Evolutionary conservation across 2,888 invertebrate genomes (phyloP), one percentile per base, ranked within the genome.

Genomic region (Pristionchus japonicus): DNA sequence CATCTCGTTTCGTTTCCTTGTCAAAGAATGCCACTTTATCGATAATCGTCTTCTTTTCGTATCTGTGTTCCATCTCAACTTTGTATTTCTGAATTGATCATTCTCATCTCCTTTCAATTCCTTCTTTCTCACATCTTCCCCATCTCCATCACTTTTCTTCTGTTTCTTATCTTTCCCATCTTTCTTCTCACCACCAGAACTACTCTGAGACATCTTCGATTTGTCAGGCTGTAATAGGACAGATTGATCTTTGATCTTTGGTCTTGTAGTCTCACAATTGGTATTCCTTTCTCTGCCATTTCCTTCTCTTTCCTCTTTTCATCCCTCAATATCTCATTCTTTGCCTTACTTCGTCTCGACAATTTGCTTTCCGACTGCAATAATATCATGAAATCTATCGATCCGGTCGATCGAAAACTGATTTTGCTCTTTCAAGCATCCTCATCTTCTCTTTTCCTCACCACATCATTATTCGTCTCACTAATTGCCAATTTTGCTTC

Each of bases 21-120:
- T 77, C 77, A 34, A 77, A 77, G 77, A 77, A 77, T n/a, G 77
- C 43, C 77, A 77, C 77, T 77, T 77, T 77, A 77, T 77, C 77
- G 77, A 77, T 77, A 13, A 77, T 77, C 40, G 77, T 77, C 77
- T 40, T 77, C 47, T 77, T 77, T 43, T 77, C 77, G n/a, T 6
- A 27, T 77, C 77, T 23, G 37, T n/a, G 77, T n/a, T 77, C 77
- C 77, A 47, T 77, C 27, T 77, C 77, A 9, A 27, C n/a, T 47
- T 47, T 77, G n/a, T 43, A n/a, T 40, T 43, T 47, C 43, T 77
- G 15, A n/a, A n/a, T 31, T 64, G 27, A 40, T 64, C n/a, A 17
- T 17, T 23, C 7, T 23, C 13, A 1, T 1, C 9, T 13, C n/a
- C 43, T 15, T 43, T 43, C 23, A 15, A 9, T 43, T n/a, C 11